phyloP scores from a whole-genome alignment of 2,113 vertebrate genomes.

The Caracal caracal region DNA sequence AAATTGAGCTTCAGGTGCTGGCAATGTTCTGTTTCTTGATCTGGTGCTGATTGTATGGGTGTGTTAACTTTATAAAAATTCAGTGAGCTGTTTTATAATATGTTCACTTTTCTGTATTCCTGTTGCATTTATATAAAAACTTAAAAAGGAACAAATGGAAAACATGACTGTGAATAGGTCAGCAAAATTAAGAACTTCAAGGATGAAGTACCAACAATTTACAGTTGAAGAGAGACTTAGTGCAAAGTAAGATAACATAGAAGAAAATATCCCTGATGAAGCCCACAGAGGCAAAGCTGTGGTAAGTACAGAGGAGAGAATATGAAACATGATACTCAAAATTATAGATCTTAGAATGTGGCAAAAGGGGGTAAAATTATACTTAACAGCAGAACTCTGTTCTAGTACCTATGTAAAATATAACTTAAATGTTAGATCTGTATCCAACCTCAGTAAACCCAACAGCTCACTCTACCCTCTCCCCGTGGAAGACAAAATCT shows the following conservation, averaged over 20 bases:
- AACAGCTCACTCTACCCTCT: neutral
- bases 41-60: neutral
- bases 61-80: neutral
- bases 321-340: neutral
- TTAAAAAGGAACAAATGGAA: neutral
- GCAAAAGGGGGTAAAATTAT: neutral
- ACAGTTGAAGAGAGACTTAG: neutral
- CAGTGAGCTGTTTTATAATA: neutral
- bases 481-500: neutral
- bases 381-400: neutral
- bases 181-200: neutral
- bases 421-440: neutral
- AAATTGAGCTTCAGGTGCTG: neutral
- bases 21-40: neutral
- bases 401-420: neutral
- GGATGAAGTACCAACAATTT: neutral
- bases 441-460: neutral
- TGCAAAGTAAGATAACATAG: neutral
- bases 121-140: neutral
- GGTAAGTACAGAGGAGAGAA: neutral
- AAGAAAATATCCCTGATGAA: neutral
- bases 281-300: neutral
- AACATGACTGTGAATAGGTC: neutral
- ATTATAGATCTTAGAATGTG: neutral
- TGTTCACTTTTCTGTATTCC: neutral